Evolutionary conservation across 2,888 invertebrate genomes (phyloP).

Genomic region (Helicoverpa assulta): DNA sequence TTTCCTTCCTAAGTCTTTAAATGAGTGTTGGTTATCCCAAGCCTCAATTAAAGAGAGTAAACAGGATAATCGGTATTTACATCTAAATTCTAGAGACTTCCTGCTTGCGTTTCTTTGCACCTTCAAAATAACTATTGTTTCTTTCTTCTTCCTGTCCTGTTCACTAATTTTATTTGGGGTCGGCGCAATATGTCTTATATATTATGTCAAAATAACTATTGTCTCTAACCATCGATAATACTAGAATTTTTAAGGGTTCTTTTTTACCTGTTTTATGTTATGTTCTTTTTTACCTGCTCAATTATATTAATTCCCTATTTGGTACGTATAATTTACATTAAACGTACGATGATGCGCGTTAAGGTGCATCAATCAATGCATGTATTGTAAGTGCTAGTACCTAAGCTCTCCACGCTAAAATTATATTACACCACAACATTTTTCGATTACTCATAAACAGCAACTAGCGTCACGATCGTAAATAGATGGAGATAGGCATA

Average conservation of each 20-base stretch:
- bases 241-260: too few relatives aligned
- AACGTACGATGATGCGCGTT: too few relatives aligned
- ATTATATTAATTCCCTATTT: neutral
- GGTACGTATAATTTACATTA: too few relatives aligned
- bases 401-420: conserved; percentile 19
- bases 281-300: neutral
- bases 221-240: too few relatives aligned
- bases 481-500: neutral
- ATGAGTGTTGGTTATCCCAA: conserved; percentile 34
- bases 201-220: too few relatives aligned
- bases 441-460: neutral
- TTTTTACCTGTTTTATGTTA: too few relatives aligned
- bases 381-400: neutral
- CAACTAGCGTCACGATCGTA: neutral
- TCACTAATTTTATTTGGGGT: too few relatives aligned
- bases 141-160: too few relatives aligned
- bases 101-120: conserved; percentile 4
- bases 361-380: neutral
- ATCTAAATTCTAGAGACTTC: conserved; percentile 6
- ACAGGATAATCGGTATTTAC: conserved; percentile 34
- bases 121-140: neutral
- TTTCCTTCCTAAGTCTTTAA: conserved; percentile 41
- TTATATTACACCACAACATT: conserved; percentile 24
- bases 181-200: too few relatives aligned
- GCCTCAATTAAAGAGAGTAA: neutral